These are phyloP conservation scores for Fundulus diaphanus DNA, from an alignment of 2,797 vertebrate species.

Conservation along the genomic window DNA sequence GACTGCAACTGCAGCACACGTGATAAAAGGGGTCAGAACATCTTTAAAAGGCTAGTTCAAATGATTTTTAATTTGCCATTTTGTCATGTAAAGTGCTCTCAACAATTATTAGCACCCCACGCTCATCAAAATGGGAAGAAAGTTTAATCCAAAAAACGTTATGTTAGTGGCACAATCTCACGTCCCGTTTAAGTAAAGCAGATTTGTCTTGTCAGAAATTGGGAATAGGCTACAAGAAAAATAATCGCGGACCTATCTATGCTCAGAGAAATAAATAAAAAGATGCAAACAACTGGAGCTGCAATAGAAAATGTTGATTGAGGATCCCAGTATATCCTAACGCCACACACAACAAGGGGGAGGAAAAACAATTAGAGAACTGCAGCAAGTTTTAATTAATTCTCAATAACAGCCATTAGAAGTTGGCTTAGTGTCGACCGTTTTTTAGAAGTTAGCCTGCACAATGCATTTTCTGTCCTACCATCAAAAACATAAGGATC, in stretches of 20 bases:
- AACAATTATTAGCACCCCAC: not conserved
- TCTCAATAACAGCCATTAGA: not conserved
- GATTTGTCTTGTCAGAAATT: not conserved
- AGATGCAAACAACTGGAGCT: not conserved
- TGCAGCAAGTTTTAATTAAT: not conserved
- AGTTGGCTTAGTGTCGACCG: not conserved
- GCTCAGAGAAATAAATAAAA: not conserved
- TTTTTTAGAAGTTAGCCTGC: not conserved
- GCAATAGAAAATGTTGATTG: not conserved
- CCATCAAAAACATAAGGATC: not conserved
- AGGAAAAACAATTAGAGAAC: not conserved
- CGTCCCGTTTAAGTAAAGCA: not conserved
- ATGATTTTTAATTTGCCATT: not conserved
- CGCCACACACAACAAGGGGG: not conserved
- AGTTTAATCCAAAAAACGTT: not conserved
- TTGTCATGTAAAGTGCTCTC: not conserved
- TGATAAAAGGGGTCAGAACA: constrained; percentile 2
- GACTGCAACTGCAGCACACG: constrained; percentile 86
- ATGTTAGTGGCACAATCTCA: not conserved
- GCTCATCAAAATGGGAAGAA: not conserved
- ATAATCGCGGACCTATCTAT: not conserved
- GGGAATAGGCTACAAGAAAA: not conserved
- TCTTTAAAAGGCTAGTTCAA: not conserved
- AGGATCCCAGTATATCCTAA: not conserved
- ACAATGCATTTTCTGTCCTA: not conserved